These are phyloP conservation scores for Emydoidea blandingii DNA, from an alignment of 2,797 vertebrate genomes.

Conservation along the genomic window DNA sequence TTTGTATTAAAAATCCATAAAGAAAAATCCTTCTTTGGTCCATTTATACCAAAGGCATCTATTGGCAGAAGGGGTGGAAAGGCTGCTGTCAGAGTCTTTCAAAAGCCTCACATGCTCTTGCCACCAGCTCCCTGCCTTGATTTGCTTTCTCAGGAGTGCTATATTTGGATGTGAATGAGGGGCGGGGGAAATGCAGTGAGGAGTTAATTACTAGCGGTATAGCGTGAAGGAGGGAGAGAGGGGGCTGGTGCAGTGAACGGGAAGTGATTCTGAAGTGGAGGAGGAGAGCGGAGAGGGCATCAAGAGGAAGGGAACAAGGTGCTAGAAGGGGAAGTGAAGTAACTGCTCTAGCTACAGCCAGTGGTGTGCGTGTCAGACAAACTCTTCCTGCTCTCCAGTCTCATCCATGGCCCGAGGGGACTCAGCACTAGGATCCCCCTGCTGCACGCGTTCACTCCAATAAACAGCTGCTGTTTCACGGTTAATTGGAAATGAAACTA, in stretches of 20 bases:
- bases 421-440: not conserved
- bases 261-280: not conserved
- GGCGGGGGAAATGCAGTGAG: not conserved
- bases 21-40: not conserved
- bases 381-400: not conserved
- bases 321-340: not conserved
- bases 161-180: not conserved
- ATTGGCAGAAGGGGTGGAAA: not conserved
- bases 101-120: not conserved
- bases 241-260: not conserved
- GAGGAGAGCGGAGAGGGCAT: not conserved
- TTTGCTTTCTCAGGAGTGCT: not conserved
- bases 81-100: not conserved
- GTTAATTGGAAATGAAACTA: conserved; percentile 54
- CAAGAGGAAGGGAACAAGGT: not conserved
- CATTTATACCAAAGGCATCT: not conserved
- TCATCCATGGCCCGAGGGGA: not conserved
- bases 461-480: conserved; percentile 20
- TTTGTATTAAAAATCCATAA: not conserved
- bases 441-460: not conserved
- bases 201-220: not conserved
- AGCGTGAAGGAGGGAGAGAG: not conserved
- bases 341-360: not conserved
- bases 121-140: not conserved
- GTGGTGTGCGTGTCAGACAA: not conserved